These are phyloP conservation scores for Siniperca obscura DNA, from an alignment of 2,797 vertebrate genomes.

Conservation along the genomic window DNA sequence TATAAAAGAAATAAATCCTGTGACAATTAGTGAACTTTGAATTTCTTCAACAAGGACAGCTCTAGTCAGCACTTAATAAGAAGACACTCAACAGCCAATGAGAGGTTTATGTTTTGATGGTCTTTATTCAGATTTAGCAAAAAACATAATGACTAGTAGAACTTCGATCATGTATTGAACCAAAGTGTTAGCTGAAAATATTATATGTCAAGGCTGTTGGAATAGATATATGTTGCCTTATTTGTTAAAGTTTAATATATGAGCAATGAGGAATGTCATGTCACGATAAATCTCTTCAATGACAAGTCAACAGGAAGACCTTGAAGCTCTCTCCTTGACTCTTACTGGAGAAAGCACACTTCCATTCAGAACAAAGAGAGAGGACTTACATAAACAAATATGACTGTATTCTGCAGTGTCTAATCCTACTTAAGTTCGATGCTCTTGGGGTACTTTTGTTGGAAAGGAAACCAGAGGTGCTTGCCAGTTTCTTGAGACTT, in stretches of 20 bases:
- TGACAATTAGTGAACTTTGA: no score
- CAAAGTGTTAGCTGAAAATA: neutral
- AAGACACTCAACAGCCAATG: neutral
- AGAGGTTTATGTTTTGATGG: neutral
- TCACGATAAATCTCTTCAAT: constrained; percentile 44
- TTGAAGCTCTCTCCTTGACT: constrained; percentile 42
- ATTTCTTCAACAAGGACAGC: neutral
- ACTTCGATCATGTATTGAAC: neutral
- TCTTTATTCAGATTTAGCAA: neutral
- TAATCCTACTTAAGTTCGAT: constrained; percentile 77
- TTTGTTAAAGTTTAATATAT: constrained; percentile 35
- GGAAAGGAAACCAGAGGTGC: constrained; percentile 61
- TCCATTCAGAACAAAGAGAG: constrained; percentile 41
- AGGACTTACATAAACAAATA: constrained; percentile 66
- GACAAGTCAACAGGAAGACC: constrained; percentile 39
- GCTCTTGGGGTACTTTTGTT: constrained; percentile 67
- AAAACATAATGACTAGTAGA: no score
- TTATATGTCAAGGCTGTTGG: neutral
- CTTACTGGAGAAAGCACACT: constrained; percentile 39
- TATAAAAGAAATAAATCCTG: neutral
- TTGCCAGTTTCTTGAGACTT: constrained; percentile 56
- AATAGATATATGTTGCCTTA: neutral
- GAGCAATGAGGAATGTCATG: constrained; percentile 41
- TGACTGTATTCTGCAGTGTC: constrained; percentile 45
- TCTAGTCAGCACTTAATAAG: neutral